phyloP scores from a whole-genome alignment of 92 coral and sea anemone genomes.

The Pocillopora meandrina region DNA sequence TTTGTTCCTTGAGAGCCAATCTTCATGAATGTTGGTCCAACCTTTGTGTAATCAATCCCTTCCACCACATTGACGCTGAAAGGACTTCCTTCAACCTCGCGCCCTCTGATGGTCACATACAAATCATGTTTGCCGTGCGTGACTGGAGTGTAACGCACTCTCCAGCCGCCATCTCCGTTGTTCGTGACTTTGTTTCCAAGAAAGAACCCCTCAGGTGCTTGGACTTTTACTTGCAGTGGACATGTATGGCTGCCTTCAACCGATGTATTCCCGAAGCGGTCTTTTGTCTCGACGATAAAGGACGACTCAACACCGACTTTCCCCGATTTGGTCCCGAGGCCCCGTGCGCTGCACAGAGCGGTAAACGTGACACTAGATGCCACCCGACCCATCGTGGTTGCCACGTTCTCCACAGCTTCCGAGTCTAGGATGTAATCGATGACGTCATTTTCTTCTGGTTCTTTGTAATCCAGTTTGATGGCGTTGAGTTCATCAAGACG shows the following conservation, averaged over 20 bases:
- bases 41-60: conserved; percentile 82
- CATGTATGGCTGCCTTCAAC: conserved; percentile 77
- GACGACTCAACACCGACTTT: conserved; percentile 89
- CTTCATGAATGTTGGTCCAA: conserved; percentile 78
- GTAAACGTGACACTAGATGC: conserved; percentile 77
- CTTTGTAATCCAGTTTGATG: conserved; percentile 77
- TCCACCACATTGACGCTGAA: conserved; percentile 81
- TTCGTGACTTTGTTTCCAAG: conserved; percentile 84
- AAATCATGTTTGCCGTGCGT: conserved; percentile 78
- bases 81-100: conserved; percentile 78
- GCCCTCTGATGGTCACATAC: conserved; percentile 63
- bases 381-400: conserved; percentile 77
- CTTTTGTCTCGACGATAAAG: conserved; percentile 67
- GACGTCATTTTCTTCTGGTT: conserved; percentile 89
- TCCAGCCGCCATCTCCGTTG: conserved; percentile 74
- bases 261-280: conserved; percentile 78
- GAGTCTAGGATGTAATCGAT: conserved; percentile 76
- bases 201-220: conserved; percentile 91
- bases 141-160: conserved; percentile 92
- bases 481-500: conserved; percentile 76
- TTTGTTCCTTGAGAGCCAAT: conserved; percentile 86
- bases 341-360: conserved; percentile 65
- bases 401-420: conserved; percentile 70
- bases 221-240: conserved; percentile 76
- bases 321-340: conserved; percentile 82